Conservation (phyloP, 2,888 invertebrate genomes). For the Euplagia quadripunctaria region DNA sequence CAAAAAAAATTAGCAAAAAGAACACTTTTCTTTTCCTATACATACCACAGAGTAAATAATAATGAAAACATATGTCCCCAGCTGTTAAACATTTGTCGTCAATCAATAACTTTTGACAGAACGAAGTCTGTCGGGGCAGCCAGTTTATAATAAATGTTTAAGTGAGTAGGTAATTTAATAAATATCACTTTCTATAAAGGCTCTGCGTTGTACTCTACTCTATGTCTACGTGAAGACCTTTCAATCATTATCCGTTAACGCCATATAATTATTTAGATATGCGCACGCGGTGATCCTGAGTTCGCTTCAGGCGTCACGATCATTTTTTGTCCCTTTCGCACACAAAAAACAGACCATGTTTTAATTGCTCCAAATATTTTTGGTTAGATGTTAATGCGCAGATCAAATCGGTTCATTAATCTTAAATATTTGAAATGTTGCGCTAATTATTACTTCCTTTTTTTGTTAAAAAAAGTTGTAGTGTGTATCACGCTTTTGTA, state of each 20-base stretch:
- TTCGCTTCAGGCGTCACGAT: conserved; percentile 71
- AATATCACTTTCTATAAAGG: background rate
- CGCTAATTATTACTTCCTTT: background rate
- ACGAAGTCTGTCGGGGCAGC: too few species aligned
- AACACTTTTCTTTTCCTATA: too few species aligned
- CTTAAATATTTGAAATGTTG: conserved; percentile 22
- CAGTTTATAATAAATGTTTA: too few species aligned
- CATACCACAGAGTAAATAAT: too few species aligned
- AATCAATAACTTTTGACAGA: too few species aligned
- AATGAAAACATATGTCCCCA: too few species aligned
- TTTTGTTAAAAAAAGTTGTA: background rate
- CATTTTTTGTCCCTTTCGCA: conserved; percentile 57
- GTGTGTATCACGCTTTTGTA: background rate
- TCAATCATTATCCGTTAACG: conserved; percentile 82
- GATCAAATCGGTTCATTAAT: conserved; percentile 51
- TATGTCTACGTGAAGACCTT: conserved; percentile 73
- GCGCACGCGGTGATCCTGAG: conserved; percentile 72
- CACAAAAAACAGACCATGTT: conserved; percentile 63
- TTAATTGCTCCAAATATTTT: conserved; percentile 79
- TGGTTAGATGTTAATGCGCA: conserved; percentile 50
- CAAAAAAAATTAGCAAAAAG: too few species aligned
- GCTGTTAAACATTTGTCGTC: too few species aligned
- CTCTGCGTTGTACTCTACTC: conserved; percentile 54
- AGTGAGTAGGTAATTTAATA: background rate
- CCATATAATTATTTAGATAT: conserved; percentile 85